Percentiles rank a stretch among this genome's conserved stretches.
These are phyloP conservation scores for Thamnaconus septentrionalis DNA, from an alignment of 2,113 vertebrate genomes.

Conservation along the genomic window DNA sequence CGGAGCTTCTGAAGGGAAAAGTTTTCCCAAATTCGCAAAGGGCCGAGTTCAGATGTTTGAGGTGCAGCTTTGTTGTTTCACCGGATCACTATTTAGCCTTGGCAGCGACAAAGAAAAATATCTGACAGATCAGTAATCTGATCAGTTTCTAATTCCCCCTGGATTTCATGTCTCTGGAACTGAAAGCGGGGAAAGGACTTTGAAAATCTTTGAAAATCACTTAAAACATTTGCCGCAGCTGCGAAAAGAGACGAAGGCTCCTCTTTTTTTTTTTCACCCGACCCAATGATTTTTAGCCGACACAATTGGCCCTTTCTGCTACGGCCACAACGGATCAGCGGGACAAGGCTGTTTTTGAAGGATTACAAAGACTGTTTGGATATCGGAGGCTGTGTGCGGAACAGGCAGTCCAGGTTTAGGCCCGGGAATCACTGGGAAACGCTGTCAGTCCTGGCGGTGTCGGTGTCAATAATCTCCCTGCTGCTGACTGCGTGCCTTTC, in stretches of 20 bases:
- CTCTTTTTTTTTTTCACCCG: constrained; percentile 25
- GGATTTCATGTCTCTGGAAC: constrained; percentile 1
- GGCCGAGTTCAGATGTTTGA: too few species aligned
- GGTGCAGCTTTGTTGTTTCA: too few species aligned
- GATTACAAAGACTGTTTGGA: constrained; percentile 43
- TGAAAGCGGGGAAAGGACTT: not conserved
- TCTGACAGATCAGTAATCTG: constrained; percentile 22
- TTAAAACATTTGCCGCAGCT: constrained; percentile 19
- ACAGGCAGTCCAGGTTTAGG: constrained; percentile 18
- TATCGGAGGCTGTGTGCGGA: constrained; percentile 17
- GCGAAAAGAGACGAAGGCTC: constrained; percentile 4
- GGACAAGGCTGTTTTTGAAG: constrained; percentile 19
- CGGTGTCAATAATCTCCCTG: constrained; percentile 61
- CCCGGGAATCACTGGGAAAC: constrained; percentile 19
- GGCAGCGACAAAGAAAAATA: too few species aligned
- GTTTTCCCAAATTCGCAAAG: too few species aligned
- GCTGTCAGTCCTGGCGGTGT: constrained; percentile 30
- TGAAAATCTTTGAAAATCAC: constrained; percentile 13
- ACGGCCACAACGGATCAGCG: constrained; percentile 12
- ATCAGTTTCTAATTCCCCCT: constrained; percentile 1
- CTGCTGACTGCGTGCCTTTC: constrained; percentile 63
- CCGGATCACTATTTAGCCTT: too few species aligned
- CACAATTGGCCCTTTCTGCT: constrained; percentile 17
- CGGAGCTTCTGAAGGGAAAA: too few species aligned
- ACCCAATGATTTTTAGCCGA: not conserved